Base-by-base conservation (phyloP, 1,140 invertebrate genomes). In the Drosophila punjabiensis region DNA sequence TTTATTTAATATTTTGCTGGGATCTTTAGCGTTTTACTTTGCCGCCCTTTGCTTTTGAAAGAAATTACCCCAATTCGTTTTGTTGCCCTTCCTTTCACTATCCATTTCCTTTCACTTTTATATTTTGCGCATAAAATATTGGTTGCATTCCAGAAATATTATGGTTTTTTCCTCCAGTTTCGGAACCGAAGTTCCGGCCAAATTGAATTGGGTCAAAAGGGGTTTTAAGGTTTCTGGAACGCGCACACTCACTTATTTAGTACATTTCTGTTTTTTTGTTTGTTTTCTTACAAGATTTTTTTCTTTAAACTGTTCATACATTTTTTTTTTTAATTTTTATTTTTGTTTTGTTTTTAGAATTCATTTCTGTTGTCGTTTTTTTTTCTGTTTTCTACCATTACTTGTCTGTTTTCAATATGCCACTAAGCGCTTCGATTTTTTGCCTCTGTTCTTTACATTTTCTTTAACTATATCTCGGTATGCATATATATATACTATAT, bases 1-100 rank as follows among this genome's bases (percentile, higher is more conserved):
- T 84, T 81, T 85, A 89, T 81, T 74, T 85, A 74, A 85, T 89
- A 85, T 85, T 89, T 77, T 73, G 48, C 66, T 65, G 41, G 67
- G 65, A 52, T 74, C 56, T 79, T 73, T 64, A 79, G 65, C 67
- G 53, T 59, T 79, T 65, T 78, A 78, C 37, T 47, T 53, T 65
- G 65, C 43, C 37, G 70, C 67, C 56, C 6, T 61, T 73, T 62
- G 68, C 55, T 43, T 65, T 79, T 59, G 67, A 79, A 80, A 58
- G 66, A 79, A 79, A 48, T 64, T 47, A 53, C 2, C 32, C 55
- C 37, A 33, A 35, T 53, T 73, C 41, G 14, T 41, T 39, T 39
- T 39, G 55, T 56, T 56, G 14, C 33, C 2, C 48, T 35, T 32
- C 37, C 37, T 14, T 11, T 20, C 11, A 32, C 33, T 35, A 43